These are phyloP conservation scores for Phataginus tetradactyla DNA, from an alignment of 2,797 vertebrate species.

Conservation along the genomic window DNA sequence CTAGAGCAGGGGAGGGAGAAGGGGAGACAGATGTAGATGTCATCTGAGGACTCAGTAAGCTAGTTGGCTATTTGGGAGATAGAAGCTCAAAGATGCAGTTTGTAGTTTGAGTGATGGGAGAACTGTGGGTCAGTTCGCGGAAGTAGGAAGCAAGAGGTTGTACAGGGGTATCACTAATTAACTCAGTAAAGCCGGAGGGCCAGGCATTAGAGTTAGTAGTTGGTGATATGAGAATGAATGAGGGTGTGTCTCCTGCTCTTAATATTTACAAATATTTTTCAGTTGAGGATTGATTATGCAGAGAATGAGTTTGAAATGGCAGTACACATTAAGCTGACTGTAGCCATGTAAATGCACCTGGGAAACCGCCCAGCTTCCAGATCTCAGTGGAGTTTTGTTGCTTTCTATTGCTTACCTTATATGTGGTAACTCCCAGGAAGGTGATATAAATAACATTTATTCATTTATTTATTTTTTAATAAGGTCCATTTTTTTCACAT, in stretches of 20 bases:
- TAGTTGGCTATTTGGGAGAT: not conserved
- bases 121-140: not conserved
- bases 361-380: not conserved
- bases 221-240: not conserved
- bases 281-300: not conserved
- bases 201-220: not conserved
- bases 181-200: not conserved
- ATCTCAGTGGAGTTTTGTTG: not conserved
- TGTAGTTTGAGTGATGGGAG: not conserved
- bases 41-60: not conserved
- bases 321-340: not conserved
- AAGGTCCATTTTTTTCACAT: not conserved
- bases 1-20: not conserved
- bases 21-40: not conserved
- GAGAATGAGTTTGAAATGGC: not conserved
- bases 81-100: not conserved
- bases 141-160: not conserved
- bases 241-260: not conserved
- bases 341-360: not conserved
- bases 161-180: not conserved
- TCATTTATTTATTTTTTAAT: constrained; percentile 10
- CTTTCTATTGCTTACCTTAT: not conserved
- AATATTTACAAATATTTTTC: not conserved
- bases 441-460: not conserved
- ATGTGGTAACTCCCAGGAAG: not conserved